A percentile compares a stretch with the other conserved stretches of the same genome.
Conservation (phyloP, 2,797 vertebrate species). For the Etheostoma nigrum region DNA sequence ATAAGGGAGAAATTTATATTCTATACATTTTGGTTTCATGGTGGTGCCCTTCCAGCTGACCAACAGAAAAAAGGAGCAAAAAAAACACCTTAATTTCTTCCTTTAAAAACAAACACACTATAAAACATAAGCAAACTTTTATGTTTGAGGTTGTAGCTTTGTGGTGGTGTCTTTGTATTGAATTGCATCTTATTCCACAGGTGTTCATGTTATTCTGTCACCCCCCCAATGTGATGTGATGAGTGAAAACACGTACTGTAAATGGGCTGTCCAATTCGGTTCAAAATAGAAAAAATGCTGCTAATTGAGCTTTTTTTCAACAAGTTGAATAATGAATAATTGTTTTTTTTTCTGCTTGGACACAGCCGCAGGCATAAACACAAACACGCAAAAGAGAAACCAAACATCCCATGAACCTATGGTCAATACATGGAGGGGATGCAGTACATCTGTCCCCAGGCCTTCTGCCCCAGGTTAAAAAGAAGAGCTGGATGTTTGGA, state of each 20-base stretch:
- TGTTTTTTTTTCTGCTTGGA: slow-evolving; percentile 23
- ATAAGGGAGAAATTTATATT: not conserved
- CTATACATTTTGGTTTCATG: not conserved
- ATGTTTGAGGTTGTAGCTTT: slow-evolving; percentile 6
- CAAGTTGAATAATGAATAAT: slow-evolving; percentile 30
- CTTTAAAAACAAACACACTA: not conserved
- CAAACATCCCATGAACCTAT: slow-evolving; percentile 25
- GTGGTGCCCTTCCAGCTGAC: accelerated
- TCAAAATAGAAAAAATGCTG: not conserved
- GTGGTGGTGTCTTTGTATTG: not conserved
- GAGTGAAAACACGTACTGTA: slow-evolving; percentile 3
- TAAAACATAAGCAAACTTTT: not conserved
- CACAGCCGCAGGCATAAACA: slow-evolving; percentile 29
- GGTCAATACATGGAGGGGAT: slow-evolving; percentile 45
- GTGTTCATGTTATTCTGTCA: slow-evolving; percentile 15
- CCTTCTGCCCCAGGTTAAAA: slow-evolving; percentile 21
- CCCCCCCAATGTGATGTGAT: slow-evolving; percentile 1
- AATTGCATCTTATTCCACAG: not conserved
- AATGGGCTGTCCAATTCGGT: not conserved
- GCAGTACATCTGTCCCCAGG: slow-evolving; percentile 49
- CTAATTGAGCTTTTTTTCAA: slow-evolving; percentile 13
- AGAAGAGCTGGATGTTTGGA: slow-evolving; percentile 21
- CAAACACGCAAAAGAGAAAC: slow-evolving; percentile 28
- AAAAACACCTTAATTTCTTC: not conserved
- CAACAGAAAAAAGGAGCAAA: not conserved